Conservation (phyloP, 2,113 vertebrate species). For the Miniopterus natalensis region DNA sequence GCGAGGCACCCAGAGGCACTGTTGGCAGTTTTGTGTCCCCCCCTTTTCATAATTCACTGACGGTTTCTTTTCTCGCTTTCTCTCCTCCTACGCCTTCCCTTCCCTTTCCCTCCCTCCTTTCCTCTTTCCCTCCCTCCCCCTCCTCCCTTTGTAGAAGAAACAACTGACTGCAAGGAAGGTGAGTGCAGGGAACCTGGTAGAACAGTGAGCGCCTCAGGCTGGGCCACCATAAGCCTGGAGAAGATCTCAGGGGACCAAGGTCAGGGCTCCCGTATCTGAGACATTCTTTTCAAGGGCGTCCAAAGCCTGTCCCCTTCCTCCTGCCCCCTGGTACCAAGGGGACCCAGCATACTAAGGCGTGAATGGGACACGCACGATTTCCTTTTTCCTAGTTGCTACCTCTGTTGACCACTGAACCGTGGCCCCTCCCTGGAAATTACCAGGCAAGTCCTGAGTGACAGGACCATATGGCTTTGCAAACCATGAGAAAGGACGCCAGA, state of each 20-base stretch:
- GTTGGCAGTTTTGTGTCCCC: not conserved
- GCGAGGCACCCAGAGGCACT: rapidly evolving
- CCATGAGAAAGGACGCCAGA: not conserved
- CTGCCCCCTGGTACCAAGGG: not conserved
- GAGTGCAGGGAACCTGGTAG: rapidly evolving
- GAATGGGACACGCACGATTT: not conserved
- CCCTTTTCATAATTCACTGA: not conserved
- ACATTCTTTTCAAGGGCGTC: not conserved
- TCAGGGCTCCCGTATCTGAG: not conserved
- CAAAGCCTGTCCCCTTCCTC: rapidly evolving
- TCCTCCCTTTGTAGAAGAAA: conserved; percentile 60
- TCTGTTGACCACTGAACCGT: rapidly evolving
- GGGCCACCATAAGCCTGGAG: not conserved
- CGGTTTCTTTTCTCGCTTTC: not conserved
- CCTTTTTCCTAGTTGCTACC: not conserved
- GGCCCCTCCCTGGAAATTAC: not conserved
- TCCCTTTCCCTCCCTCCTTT: not conserved
- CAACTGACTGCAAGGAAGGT: conserved; percentile 66
- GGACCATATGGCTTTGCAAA: not conserved
- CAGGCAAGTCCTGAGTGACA: not conserved
- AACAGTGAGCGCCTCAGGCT: too few species aligned
- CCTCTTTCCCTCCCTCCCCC: not conserved
- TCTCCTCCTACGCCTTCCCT: not conserved
- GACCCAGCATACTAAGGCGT: not conserved
- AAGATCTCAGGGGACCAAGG: not conserved